Percentiles rank a stretch among this genome's conserved stretches.
These are phyloP conservation scores for Ennomos erosarius DNA, from an alignment of 2,888 invertebrate genomes.

Conservation along the genomic window DNA sequence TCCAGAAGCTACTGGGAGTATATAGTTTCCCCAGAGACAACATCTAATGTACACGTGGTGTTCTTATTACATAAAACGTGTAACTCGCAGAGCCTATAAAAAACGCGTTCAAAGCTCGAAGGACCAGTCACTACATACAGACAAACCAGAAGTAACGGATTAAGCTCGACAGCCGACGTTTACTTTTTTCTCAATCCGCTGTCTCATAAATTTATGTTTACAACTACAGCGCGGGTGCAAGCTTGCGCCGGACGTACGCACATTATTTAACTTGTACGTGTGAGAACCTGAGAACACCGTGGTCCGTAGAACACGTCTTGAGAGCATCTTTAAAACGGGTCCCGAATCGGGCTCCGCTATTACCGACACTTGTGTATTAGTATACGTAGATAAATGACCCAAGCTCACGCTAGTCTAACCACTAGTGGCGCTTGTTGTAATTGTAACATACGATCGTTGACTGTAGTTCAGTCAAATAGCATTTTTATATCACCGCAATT, in stretches of 20 bases:
- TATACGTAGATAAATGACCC: constrained; percentile 34
- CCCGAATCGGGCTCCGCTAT: constrained; percentile 36
- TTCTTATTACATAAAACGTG: background rate
- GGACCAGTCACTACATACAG: constrained; percentile 21
- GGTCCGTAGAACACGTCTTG: constrained; percentile 16
- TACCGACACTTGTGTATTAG: constrained; percentile 38
- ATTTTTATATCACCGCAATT: constrained; percentile 32
- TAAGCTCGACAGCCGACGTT: constrained; percentile 12
- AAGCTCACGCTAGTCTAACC: constrained; percentile 17
- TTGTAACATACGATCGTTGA: constrained; percentile 25
- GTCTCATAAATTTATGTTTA: constrained; percentile 34
- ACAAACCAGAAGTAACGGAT: constrained; percentile 37
- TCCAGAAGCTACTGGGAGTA: too few species aligned
- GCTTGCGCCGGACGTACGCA: constrained; percentile 20
- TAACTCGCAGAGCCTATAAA: constrained; percentile 13
- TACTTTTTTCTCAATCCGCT: constrained; percentile 35
- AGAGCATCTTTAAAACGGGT: constrained; percentile 37
- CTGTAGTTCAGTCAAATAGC: constrained; percentile 28
- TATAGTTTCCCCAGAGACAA: too few species aligned
- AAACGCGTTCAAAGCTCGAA: constrained; percentile 31
- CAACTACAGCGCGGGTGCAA: constrained; percentile 12
- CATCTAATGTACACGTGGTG: background rate
- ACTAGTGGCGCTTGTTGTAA: constrained; percentile 16
- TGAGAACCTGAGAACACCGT: constrained; percentile 31
- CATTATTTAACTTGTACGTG: constrained; percentile 31